Evolutionary conservation across 2,113 vertebrate genomes (phyloP).

Genomic region (Chionodraco myersi): DNA sequence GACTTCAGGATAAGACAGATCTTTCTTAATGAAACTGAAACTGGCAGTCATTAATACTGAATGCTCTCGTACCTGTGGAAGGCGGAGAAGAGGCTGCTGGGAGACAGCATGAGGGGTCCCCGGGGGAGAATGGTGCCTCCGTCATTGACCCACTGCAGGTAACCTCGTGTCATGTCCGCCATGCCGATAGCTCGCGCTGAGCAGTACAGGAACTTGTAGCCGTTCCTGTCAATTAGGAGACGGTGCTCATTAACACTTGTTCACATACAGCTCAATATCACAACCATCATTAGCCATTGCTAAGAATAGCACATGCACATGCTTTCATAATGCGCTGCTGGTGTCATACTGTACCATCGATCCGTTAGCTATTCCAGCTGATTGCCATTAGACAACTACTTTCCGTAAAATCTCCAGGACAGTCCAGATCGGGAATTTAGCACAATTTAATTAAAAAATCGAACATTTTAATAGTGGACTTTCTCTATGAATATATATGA

Average conservation of each 20-base stretch:
- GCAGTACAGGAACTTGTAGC: constrained; percentile 99
- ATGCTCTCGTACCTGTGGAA: constrained; percentile 90
- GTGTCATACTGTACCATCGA: neutral
- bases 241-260: constrained; percentile 17
- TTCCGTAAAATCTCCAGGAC: too few relatives aligned
- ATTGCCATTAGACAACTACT: too few relatives aligned
- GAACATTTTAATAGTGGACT: too few relatives aligned
- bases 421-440: too few relatives aligned
- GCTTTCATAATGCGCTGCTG: constrained; percentile 8
- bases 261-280: constrained; percentile 13
- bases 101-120: constrained; percentile 96
- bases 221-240: constrained; percentile 85
- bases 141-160: constrained; percentile 98
- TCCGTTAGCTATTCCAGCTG: neutral
- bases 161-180: constrained; percentile 97
- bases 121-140: constrained; percentile 94
- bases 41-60: neutral
- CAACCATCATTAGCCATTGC: constrained; percentile 31
- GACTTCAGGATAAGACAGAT: neutral
- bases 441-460: too few relatives aligned
- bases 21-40: neutral
- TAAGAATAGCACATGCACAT: constrained; percentile 36
- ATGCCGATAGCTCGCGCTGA: constrained; percentile 97
- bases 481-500: too few relatives aligned
- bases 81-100: constrained; percentile 97